phyloP scores from a whole-genome alignment of 92 coral and sea anemone genomes.

The Porites cylindrica region DNA sequence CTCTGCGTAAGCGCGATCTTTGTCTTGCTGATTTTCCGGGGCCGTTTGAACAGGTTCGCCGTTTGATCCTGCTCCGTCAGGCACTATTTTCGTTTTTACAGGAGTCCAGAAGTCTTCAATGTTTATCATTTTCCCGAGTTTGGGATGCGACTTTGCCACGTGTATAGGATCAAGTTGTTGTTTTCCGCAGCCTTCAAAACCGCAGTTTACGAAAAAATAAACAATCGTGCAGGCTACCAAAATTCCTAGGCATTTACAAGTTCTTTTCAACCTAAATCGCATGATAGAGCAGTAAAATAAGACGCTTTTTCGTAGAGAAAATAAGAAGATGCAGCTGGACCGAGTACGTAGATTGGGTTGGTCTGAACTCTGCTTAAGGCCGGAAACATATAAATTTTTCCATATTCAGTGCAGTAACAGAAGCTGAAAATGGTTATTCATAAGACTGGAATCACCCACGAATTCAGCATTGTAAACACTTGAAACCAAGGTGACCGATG shows the following conservation, averaged over 20 bases:
- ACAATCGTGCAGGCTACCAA: conserved; percentile 2
- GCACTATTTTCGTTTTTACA: conserved; percentile 61
- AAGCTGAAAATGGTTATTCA: neutral
- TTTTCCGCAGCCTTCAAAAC: conserved; percentile 22
- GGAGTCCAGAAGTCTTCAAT: conserved; percentile 97
- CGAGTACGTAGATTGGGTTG: neutral
- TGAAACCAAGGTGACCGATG: conserved; percentile 5
- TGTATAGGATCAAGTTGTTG: conserved; percentile 47
- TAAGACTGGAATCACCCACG: neutral
- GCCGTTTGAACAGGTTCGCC: conserved; percentile 90
- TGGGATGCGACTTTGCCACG: conserved; percentile 46
- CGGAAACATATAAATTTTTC: neutral
- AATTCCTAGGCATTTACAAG: conserved; percentile 29
- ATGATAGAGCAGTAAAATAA: neutral
- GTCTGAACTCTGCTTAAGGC: neutral
- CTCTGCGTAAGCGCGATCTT: conserved; percentile 77
- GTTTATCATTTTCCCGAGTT: conserved; percentile 57
- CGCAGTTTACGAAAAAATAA: conserved; percentile 46
- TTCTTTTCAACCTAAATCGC: conserved; percentile 42
- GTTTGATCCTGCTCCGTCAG: conserved; percentile 83
- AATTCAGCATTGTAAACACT: neutral
- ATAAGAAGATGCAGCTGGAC: neutral
- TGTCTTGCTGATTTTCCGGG: conserved; percentile 72
- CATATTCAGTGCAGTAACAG: neutral
- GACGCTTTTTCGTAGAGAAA: neutral